A percentile compares a stretch with the other conserved stretches of the same genome.
Evolutionary conservation across 2,797 vertebrate genomes (phyloP).

Genomic region (Limosa lapponica): DNA sequence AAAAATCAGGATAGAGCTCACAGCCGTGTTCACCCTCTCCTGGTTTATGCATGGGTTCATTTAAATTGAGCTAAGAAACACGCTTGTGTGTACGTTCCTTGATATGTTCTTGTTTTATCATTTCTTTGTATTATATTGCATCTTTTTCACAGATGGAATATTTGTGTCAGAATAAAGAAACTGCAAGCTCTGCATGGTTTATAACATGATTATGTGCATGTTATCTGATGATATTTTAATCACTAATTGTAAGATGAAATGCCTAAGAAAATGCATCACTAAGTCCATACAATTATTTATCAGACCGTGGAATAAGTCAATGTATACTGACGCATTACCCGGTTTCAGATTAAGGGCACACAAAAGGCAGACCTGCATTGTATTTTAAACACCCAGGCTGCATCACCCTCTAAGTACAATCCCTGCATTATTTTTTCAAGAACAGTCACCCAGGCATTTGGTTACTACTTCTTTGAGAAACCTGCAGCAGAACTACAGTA

Average conservation of each 20-base stretch:
- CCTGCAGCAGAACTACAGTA: not conserved
- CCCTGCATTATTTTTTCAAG: not conserved
- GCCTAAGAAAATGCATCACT: not conserved
- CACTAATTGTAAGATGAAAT: not conserved
- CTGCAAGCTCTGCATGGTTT: not conserved
- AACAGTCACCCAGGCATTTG: not conserved
- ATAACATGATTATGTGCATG: not conserved
- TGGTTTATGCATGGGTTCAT: constrained; percentile 8
- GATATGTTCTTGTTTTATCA: not conserved
- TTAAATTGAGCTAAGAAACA: constrained; percentile 19
- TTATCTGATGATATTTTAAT: not conserved
- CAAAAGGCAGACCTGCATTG: constrained; percentile 50
- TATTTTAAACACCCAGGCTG: constrained; percentile 8
- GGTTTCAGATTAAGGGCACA: constrained; percentile 30
- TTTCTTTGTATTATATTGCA: constrained; percentile 42
- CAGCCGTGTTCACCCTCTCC: not conserved
- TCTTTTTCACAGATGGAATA: not conserved
- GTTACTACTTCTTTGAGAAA: not conserved
- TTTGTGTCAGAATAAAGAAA: constrained; percentile 27
- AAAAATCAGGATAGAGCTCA: constrained; percentile 18
- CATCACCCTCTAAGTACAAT: not conserved
- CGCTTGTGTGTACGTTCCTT: not conserved
- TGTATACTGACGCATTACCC: not conserved
- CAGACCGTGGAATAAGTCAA: not conserved
- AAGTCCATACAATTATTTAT: not conserved